phyloP scores from a whole-genome alignment of 2,113 vertebrate species.

The Halcyon senegalensis region DNA sequence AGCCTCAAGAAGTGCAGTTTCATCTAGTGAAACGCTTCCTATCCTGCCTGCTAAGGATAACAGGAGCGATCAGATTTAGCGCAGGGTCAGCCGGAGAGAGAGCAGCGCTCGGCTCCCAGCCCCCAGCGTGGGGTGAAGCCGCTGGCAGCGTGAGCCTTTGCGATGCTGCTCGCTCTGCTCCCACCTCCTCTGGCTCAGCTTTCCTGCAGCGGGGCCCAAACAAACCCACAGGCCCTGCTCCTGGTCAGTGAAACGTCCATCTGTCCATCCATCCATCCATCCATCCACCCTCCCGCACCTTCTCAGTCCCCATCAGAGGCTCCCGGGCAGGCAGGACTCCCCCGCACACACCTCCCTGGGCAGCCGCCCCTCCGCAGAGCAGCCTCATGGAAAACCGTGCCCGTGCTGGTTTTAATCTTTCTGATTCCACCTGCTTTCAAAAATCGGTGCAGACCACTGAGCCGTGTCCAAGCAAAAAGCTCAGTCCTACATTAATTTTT shows the following conservation, averaged over 20 bases:
- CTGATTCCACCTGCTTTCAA: rapidly evolving
- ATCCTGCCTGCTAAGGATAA: not conserved
- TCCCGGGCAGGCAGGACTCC: not conserved
- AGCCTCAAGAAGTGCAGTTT: not conserved
- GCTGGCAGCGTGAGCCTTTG: not conserved
- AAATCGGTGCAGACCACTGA: not conserved
- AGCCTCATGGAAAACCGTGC: not conserved
- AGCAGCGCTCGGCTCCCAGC: not conserved
- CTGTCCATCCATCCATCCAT: not conserved
- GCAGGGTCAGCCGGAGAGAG: rapidly evolving
- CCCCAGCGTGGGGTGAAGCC: not conserved
- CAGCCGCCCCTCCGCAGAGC: not conserved
- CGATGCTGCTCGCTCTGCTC: rapidly evolving
- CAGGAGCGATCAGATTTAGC: not conserved
- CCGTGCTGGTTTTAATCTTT: not conserved
- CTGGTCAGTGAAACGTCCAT: rapidly evolving
- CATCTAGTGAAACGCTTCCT: rapidly evolving
- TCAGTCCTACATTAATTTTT: not conserved
- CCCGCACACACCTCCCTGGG: rapidly evolving
- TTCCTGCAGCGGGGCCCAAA: not conserved
- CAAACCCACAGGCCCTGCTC: not conserved
- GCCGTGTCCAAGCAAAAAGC: not conserved
- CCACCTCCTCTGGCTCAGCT: not conserved
- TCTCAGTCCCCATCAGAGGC: rapidly evolving
- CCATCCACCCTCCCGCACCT: not conserved